Conservation (phyloP, 2,888 invertebrate genomes). For the Synanthedon myopaeformis region DNA sequence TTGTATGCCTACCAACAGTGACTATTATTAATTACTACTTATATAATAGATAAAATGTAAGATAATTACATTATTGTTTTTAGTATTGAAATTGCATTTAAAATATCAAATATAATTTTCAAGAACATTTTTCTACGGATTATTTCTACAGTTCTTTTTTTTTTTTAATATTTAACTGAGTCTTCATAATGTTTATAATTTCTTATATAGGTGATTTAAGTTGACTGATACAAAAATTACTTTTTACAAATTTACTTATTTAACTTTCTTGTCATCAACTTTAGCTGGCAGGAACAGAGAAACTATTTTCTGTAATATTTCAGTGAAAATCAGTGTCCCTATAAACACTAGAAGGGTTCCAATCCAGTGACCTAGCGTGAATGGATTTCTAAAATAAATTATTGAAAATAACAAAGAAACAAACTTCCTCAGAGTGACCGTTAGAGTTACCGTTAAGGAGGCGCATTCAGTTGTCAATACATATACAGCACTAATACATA, state of each 20-base stretch:
- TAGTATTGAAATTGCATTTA: too few species aligned
- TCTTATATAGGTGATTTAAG: too few species aligned
- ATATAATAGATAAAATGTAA: too few species aligned
- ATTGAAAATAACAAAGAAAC: slow-evolving; percentile 95
- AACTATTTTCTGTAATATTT: slow-evolving; percentile 72
- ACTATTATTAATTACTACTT: too few species aligned
- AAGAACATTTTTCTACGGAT: too few species aligned
- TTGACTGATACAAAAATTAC: too few species aligned
- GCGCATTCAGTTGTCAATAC: slow-evolving; percentile 93
- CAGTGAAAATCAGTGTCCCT: slow-evolving; percentile 94
- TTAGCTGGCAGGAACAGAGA: slow-evolving; percentile 33
- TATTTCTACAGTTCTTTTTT: too few species aligned
- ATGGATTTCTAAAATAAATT: slow-evolving; percentile 93
- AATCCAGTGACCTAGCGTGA: slow-evolving; percentile 90
- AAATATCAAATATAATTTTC: too few species aligned
- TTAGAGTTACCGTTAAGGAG: slow-evolving; percentile 93
- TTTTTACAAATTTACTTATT: slow-evolving; percentile 15
- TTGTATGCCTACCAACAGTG: too few species aligned
- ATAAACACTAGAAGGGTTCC: slow-evolving; percentile 91
- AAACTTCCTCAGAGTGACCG: slow-evolving; percentile 96
- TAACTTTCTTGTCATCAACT: slow-evolving; percentile 35
- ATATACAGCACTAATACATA: slow-evolving; percentile 96
- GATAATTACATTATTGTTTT: too few species aligned
- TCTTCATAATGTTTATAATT: too few species aligned
- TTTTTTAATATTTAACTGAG: too few species aligned